Conservation (phyloP, 2,888 invertebrate species). For the Metacarcinus magister region DNA sequence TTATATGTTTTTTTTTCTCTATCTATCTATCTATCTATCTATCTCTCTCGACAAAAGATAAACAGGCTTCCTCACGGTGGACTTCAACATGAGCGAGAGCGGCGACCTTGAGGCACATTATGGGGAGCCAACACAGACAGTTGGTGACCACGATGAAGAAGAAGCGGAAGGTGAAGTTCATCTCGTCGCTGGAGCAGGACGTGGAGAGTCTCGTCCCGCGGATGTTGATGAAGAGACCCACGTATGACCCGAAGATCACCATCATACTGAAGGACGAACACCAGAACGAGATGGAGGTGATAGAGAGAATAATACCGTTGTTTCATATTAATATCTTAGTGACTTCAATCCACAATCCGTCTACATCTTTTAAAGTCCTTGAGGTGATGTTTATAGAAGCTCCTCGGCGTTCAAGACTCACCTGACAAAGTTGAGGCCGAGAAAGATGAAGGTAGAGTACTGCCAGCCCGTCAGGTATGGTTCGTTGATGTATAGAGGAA, state of each 20-base stretch:
- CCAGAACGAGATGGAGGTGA: neutral
- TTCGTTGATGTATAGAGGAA: conserved; percentile 89
- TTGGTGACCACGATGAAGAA: conserved; percentile 90
- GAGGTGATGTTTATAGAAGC: too few species aligned
- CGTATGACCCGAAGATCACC: conserved; percentile 87
- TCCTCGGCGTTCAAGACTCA: conserved; percentile 83
- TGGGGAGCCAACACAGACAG: conserved; percentile 90
- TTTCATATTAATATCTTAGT: too few species aligned
- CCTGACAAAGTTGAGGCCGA: conserved; percentile 88
- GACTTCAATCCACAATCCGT: too few species aligned
- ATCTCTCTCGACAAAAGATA: neutral
- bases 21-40: neutral
- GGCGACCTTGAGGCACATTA: conserved; percentile 88
- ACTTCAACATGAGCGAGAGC: conserved; percentile 87
- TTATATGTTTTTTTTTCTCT: neutral
- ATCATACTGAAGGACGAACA: conserved; percentile 85
- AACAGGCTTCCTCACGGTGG: conserved; percentile 85
- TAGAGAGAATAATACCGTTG: neutral
- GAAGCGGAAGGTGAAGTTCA: conserved; percentile 89
- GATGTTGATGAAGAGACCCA: conserved; percentile 88
- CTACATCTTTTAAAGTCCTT: too few species aligned
- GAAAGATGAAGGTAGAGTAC: conserved; percentile 89
- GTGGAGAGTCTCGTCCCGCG: conserved; percentile 88
- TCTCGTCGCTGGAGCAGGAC: conserved; percentile 87
- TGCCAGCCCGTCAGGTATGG: conserved; percentile 89